Evolutionary conservation across 2,888 invertebrate genomes (phyloP), one percentile per base, ranked within the genome.

Genomic region (Drosophila paranaensis): DNA sequence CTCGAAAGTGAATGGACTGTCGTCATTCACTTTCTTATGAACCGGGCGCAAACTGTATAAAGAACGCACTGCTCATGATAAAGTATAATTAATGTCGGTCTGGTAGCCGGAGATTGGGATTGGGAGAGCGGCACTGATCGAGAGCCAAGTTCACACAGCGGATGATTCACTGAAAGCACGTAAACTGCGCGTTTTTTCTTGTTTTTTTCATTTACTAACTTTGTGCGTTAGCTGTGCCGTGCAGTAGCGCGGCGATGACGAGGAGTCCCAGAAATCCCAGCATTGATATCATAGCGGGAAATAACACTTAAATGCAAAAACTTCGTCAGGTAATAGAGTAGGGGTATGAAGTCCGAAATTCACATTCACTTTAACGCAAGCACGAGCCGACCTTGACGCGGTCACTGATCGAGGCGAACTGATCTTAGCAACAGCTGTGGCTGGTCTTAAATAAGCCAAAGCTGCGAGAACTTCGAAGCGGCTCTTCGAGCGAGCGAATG

Each of bases 151-250:
- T 73, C 46, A 69, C 40, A 56, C 37, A 33, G 35, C 40, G 37
- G 14, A 56, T 77, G 78, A 77, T 42, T 77, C 74, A 77, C 25
- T 30, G 16, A 37, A 55, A 60, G 60, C 62, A 13, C 57, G 70
- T 60, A 42, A 20, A 53, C 58, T 58, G 25, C 27, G 43, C 14
- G 51, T 0, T 39, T 6, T 11, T 10, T 50, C 3, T 30, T 46
- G 20, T 46, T 6, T 40, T 25, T 45, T 25, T 14, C 3, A 8
- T 11, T 33, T 82, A 83, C 82, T 85, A 61, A 83, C 82, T 79
- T 68, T 79, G 82, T 58, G 82, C 73, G 53, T 65, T 37, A 39
- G 72, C 79, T 57, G 60, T 35, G 71, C 62, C 42, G 2, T 57
- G 56, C 67, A 85, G 48, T 16, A 79, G 43, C 10, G 58, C 48